phyloP scores from a whole-genome alignment of 2,113 vertebrate genomes.

The Alosa alosa region DNA sequence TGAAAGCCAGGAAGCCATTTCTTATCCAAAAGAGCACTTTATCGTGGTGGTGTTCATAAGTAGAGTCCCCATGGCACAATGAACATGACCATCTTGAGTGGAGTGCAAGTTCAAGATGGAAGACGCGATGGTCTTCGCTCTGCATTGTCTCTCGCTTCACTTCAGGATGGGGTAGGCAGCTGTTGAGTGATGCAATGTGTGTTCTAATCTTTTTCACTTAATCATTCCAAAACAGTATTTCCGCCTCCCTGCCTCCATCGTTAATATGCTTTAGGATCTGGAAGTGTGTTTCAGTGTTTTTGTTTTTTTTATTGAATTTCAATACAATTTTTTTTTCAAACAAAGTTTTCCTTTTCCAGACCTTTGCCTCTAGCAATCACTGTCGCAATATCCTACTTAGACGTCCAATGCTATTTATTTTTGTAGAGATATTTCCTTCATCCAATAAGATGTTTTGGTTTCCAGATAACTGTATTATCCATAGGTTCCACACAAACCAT shows the following conservation, averaged over 20 bases:
- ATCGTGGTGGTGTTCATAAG: constrained; percentile 33
- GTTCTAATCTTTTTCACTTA: neutral
- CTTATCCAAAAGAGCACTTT: constrained; percentile 54
- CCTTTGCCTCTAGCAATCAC: neutral
- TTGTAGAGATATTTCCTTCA: neutral
- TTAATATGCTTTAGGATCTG: no score
- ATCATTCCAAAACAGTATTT: neutral
- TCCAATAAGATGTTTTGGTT: neutral
- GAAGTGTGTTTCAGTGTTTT: neutral
- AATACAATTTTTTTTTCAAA: neutral
- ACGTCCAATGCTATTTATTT: neutral
- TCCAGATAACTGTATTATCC: neutral
- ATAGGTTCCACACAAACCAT: neutral
- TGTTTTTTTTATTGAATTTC: neutral
- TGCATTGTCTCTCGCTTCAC: neutral
- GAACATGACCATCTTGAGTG: constrained; percentile 23
- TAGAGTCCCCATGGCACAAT: constrained; percentile 19
- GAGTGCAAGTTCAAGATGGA: neutral
- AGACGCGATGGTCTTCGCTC: neutral
- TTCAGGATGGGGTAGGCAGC: neutral
- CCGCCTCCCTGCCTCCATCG: neutral
- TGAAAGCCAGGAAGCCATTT: constrained; percentile 56
- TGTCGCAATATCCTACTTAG: neutral
- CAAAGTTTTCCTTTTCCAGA: neutral
- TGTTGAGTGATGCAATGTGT: neutral